Conservation (phyloP, 1,140 invertebrate genomes). For the Dendrolimus kikuchii region DNA sequence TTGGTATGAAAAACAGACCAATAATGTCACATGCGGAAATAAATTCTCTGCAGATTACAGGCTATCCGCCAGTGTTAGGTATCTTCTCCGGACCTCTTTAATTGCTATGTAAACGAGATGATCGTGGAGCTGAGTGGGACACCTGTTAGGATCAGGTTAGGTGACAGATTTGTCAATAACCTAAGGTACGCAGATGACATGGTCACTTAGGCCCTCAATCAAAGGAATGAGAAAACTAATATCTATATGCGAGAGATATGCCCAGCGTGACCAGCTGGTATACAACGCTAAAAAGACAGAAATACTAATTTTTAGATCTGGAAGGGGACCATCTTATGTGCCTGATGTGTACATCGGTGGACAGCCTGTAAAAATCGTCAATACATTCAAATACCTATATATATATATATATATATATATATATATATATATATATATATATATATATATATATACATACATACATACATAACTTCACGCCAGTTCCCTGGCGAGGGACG, state of each 20-base stretch:
- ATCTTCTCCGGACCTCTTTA: constrained; percentile 4
- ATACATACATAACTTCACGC: too few species aligned
- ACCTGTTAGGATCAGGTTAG: too few species aligned
- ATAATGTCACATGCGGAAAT: background rate
- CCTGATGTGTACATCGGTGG: background rate
- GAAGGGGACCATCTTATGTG: background rate
- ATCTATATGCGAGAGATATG: constrained; percentile 1
- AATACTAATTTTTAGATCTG: background rate
- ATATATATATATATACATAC: too few species aligned
- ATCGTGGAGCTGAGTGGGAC: constrained; percentile 1
- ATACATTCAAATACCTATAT: constrained; percentile 7
- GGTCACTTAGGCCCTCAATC: too few species aligned
- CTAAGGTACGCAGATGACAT: too few species aligned
- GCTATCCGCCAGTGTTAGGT: background rate
- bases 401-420: too few species aligned
- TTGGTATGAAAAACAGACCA: background rate
- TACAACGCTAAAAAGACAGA: background rate
- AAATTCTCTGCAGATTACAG: background rate
- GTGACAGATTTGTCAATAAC: too few species aligned
- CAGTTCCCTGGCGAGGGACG: too few species aligned
- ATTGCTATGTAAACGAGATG: background rate
- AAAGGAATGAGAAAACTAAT: background rate
- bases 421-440: too few species aligned
- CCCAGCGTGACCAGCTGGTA: background rate
- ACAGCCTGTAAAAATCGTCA: background rate